Percentiles rank a stretch among this genome's conserved stretches.
phyloP scores from a whole-genome alignment of 1,140 invertebrate genomes.

The Coelopa frigida region DNA sequence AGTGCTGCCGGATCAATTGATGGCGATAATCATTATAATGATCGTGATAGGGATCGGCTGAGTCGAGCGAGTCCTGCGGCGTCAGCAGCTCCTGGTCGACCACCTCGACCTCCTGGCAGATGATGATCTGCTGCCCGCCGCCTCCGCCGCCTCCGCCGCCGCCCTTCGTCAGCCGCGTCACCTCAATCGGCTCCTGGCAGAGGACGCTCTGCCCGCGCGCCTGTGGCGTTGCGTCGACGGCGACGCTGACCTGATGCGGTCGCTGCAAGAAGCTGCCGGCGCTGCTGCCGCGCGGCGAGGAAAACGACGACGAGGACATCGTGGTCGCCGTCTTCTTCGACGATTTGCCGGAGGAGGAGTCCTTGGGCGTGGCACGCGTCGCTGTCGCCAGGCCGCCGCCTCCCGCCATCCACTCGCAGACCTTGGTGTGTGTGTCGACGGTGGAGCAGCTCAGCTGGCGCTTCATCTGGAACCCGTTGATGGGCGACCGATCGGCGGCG shows the following conservation, averaged over 20 bases:
- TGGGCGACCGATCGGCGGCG: constrained; percentile 36
- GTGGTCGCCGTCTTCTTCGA: constrained; percentile 21
- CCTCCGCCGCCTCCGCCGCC: too few species aligned
- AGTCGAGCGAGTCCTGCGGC: constrained; percentile 30
- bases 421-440: constrained; percentile 75
- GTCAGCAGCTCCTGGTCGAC: constrained; percentile 29
- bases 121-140: constrained; percentile 29
- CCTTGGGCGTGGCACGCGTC: neutral
- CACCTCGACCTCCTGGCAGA: constrained; percentile 42
- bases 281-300: constrained; percentile 43
- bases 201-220: constrained; percentile 62
- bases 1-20: constrained; percentile 30
- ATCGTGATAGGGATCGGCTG: neutral
- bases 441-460: constrained; percentile 69
- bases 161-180: constrained; percentile 31
- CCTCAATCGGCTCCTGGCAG: constrained; percentile 66
- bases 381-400: neutral
- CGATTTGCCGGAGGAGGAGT: neutral
- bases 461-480: constrained; percentile 54
- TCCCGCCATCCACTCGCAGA: constrained; percentile 70
- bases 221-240: constrained; percentile 64
- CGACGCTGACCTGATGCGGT: constrained; percentile 62
- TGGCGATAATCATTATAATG: constrained; percentile 24
- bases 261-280: constrained; percentile 43
- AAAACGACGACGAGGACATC: constrained; percentile 29